Percentiles rank a stretch among this genome's conserved stretches.
phyloP scores from a whole-genome alignment of 2,113 vertebrate genomes.

The Melanocharis versteri region DNA sequence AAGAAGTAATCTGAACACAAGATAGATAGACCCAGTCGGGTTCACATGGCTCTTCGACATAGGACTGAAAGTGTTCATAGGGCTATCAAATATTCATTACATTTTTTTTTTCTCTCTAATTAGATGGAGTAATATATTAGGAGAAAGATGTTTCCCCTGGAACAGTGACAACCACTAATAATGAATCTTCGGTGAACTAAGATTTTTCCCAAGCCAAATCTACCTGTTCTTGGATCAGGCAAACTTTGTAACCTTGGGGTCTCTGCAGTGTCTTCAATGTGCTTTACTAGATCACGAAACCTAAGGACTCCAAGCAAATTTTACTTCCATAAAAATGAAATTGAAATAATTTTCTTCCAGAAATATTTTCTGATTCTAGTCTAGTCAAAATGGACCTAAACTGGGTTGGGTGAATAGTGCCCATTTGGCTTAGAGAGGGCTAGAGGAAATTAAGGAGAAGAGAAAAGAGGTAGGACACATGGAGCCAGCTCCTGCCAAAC shows the following conservation, averaged over 20 bases:
- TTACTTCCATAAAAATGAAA: neutral
- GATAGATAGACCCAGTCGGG: accelerated
- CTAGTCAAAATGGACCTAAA: neutral
- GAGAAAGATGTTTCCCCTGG: neutral
- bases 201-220: neutral
- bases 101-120: neutral
- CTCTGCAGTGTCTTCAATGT: neutral
- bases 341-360: neutral
- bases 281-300: neutral
- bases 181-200: neutral
- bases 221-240: neutral
- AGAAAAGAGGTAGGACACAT: neutral
- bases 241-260: neutral
- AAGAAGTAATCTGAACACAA: neutral
- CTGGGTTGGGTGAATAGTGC: neutral
- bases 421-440: neutral
- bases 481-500: neutral
- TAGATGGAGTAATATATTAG: neutral
- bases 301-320: neutral
- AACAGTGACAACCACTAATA: neutral
- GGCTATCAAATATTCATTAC: neutral
- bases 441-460: neutral
- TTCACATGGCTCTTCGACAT: neutral
- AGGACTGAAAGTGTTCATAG: neutral
- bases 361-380: neutral